These are phyloP conservation scores for Drosophila lacertosa DNA, from an alignment of 1,140 invertebrate genomes.

Conservation along the genomic window DNA sequence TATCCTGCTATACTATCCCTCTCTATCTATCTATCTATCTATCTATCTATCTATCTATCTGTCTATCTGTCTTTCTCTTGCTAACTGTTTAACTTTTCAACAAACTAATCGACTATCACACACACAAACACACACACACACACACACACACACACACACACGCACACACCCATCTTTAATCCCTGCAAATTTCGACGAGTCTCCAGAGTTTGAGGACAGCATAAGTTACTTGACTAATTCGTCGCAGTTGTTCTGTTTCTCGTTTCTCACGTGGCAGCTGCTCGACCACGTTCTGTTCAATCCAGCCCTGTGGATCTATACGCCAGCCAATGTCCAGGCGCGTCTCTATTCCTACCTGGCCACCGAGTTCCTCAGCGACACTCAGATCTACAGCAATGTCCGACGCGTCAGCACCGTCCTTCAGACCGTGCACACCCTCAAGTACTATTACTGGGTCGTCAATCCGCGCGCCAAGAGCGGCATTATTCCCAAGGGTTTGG, in stretches of 20 bases:
- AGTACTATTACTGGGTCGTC: slow-evolving; percentile 99
- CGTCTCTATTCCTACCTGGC: slow-evolving; percentile 98
- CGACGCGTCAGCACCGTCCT: slow-evolving; percentile 97
- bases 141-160: slow-evolving; percentile 9
- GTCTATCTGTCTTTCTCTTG: slow-evolving; percentile 4
- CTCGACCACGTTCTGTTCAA: slow-evolving; percentile 99
- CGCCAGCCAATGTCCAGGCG: slow-evolving; percentile 97
- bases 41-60: slow-evolving; percentile 16
- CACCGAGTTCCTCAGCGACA: slow-evolving; percentile 98
- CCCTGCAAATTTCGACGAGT: slow-evolving; percentile 22
- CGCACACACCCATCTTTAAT: slow-evolving; percentile 20
- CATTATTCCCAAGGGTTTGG: slow-evolving; percentile 96
- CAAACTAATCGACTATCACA: slow-evolving; percentile 1
- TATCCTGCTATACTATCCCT: background rate
- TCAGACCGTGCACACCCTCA: slow-evolving; percentile 98
- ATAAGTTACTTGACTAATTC: slow-evolving; percentile 85
- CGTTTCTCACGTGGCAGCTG: slow-evolving; percentile 94
- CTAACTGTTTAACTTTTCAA: slow-evolving; percentile 21
- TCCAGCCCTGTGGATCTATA: slow-evolving; percentile 99
- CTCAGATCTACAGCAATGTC: slow-evolving; percentile 98
- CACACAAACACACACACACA: background rate
- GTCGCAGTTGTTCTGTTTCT: slow-evolving; percentile 90
- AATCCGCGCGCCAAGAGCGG: slow-evolving; percentile 97
- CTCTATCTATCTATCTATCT: slow-evolving; percentile 7
- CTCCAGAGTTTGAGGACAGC: slow-evolving; percentile 70